Base-by-base conservation (phyloP, 2,888 invertebrate genomes). In the Plutella xylostella region DNA sequence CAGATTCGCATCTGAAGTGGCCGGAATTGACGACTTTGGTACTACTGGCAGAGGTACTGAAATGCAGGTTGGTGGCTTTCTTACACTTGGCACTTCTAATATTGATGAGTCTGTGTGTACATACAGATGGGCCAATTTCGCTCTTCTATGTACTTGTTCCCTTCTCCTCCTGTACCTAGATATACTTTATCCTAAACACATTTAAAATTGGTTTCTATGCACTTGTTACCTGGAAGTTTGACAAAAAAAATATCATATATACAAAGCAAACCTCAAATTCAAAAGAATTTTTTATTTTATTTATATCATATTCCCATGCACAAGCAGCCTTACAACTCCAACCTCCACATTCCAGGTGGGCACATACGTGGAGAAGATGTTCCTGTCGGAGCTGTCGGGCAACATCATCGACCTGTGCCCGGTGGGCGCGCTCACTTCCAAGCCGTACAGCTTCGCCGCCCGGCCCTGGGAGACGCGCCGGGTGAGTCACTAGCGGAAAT, bases 401-500 rank as follows among this genome's bases (percentile, higher is more conserved):
- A 99, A 99, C 71, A 91, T 99, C 31, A 99, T 99, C 55, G 99
- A 99, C 77, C 83, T 99, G 59, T 99, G 99, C 67, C 99, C 99
- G 1, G 99, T 99, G 4, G 99, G 99, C 35, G 99, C 99, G 0
- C 87, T 99, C 34, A 99, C 99, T 14, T 97, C 96, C 55, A 99
- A 99, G 72, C 99, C 98, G 0, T 99, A 98, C 75, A 90, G 95
- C 62, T 97, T 97, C 75, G 94, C 93, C 7, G 97, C 98, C 40
- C 89, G 99, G 51, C 98, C 99, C 7, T 99, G 99, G 99, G 99
- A 99, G 80, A 95, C 94, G 21, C 89, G 96, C 55, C 94, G 93
- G 83, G 92, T 83, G 49, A 64, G 68, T 47, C 4, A 28, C 28
- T 6, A n/a, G n/a, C n/a, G n/a, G n/a, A n/a, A n/a, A n/a, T n/a